Evolutionary conservation across 2,113 vertebrate genomes (phyloP).

Genomic region (Pituophis catenifer): DNA sequence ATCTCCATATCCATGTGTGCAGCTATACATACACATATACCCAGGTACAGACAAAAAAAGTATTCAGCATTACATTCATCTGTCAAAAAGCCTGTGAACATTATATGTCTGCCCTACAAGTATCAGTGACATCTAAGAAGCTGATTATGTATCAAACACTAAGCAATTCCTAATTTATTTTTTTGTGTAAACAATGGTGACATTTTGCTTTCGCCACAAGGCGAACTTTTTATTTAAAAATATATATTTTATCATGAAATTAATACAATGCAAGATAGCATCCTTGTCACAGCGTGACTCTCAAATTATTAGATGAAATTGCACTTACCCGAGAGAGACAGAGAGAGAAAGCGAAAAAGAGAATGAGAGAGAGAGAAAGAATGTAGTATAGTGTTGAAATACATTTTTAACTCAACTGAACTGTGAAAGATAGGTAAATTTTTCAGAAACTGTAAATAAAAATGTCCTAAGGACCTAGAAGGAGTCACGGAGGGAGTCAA

Average conservation of each 20-base stretch:
- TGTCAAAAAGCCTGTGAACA: background rate
- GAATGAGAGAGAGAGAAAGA: background rate
- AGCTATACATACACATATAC: background rate
- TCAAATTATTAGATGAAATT: conserved; percentile 52
- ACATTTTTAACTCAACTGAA: conserved; percentile 9
- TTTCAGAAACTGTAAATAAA: background rate
- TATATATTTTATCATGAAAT: conserved; percentile 44
- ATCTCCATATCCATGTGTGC: background rate
- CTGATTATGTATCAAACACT: conserved; percentile 50
- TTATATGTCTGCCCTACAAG: conserved; percentile 1
- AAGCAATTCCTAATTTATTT: conserved; percentile 51
- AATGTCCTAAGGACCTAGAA: background rate
- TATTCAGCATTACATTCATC: background rate
- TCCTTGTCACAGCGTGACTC: conserved; percentile 41
- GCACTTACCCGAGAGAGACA: conserved; percentile 13
- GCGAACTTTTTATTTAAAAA: conserved; percentile 40
- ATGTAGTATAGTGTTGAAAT: background rate
- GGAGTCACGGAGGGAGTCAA: no score
- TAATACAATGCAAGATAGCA: conserved; percentile 43
- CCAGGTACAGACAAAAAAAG: background rate
- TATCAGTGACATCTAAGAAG: conserved; percentile 54
- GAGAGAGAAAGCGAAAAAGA: conserved; percentile 25
- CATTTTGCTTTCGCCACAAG: conserved; percentile 36
- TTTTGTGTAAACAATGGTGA: conserved; percentile 56
- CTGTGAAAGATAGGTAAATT: conserved; percentile 33